Percentiles rank a stretch among this genome's conserved stretches.
Conservation (phyloP, 2,888 invertebrate species). For the Cinara cedri region DNA sequence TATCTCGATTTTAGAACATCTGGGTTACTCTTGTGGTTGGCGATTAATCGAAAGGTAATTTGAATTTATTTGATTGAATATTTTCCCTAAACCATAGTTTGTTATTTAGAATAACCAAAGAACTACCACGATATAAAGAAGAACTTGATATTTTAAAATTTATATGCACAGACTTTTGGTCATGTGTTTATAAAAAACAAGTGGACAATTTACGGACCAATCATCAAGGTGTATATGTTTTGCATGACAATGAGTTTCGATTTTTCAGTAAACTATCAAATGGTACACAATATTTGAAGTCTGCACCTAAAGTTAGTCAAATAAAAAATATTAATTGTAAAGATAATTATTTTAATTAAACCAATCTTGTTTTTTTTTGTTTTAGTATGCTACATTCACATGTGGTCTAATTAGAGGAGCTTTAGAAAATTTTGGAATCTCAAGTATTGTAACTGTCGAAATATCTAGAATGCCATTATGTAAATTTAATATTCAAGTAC, state of each 20-base stretch:
- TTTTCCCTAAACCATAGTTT: neutral
- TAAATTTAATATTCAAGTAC: slow-evolving; percentile 90
- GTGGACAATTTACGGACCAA: slow-evolving; percentile 97
- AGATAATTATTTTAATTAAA: neutral
- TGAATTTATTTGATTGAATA: neutral
- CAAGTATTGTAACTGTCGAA: slow-evolving; percentile 93
- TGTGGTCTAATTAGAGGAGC: slow-evolving; percentile 95
- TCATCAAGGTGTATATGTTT: slow-evolving; percentile 96
- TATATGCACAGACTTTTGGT: slow-evolving; percentile 99
- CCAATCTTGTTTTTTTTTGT: slow-evolving; percentile 5
- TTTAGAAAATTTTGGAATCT: slow-evolving; percentile 90
- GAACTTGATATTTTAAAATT: slow-evolving; percentile 98
- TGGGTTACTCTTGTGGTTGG: slow-evolving; percentile 84
- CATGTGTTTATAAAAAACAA: slow-evolving; percentile 95
- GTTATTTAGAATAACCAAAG: slow-evolving; percentile 85
- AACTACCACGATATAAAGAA: slow-evolving; percentile 92
- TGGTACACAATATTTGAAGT: slow-evolving; percentile 88
- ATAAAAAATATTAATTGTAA: neutral
- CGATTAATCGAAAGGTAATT: slow-evolving; percentile 77
- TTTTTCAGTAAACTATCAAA: slow-evolving; percentile 87
- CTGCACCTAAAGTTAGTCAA: slow-evolving; percentile 78
- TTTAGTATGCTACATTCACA: slow-evolving; percentile 88
- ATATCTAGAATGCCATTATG: slow-evolving; percentile 90
- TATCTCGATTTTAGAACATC: slow-evolving; percentile 79
- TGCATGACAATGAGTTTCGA: slow-evolving; percentile 94